Conservation (phyloP, 2,797 vertebrate genomes). For the Hoplostethus atlanticus region DNA sequence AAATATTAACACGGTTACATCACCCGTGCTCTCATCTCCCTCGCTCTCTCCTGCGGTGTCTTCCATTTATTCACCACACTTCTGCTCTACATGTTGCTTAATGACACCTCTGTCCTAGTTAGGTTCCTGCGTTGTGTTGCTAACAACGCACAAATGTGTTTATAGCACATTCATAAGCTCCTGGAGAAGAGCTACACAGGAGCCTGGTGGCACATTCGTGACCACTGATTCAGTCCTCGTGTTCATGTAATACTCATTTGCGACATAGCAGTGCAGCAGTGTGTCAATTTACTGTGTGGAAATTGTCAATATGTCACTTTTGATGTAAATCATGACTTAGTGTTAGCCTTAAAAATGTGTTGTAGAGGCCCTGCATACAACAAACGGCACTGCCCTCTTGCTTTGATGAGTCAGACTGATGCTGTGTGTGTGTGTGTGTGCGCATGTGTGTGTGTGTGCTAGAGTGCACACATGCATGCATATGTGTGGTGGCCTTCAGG, state of each 20-base stretch:
- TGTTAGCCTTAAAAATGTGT: constrained; percentile 43
- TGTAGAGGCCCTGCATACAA: constrained; percentile 25
- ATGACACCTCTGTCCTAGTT: not conserved
- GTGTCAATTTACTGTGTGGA: no score
- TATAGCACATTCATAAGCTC: not conserved
- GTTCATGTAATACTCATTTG: no score
- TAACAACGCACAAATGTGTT: not conserved
- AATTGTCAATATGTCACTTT: constrained; percentile 6
- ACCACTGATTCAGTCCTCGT: constrained; percentile 1
- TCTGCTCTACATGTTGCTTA: not conserved
- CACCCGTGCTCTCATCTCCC: constrained; percentile 15
- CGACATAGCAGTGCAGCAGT: no score
- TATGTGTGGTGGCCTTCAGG: constrained; percentile 3
- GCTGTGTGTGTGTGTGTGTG: not conserved
- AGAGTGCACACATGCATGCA: not conserved
- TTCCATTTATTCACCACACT: not conserved
- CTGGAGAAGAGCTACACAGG: not conserved
- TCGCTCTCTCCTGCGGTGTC: not conserved
- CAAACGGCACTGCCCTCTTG: not conserved
- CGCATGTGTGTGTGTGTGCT: constrained; percentile 16
- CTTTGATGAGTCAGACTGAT: constrained; percentile 56
- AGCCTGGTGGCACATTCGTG: not conserved
- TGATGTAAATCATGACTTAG: not conserved
- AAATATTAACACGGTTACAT: constrained; percentile 50
- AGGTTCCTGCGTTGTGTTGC: not conserved